phyloP scores from a whole-genome alignment of 1,140 invertebrate species.

The Drosophila aff. region DNA sequence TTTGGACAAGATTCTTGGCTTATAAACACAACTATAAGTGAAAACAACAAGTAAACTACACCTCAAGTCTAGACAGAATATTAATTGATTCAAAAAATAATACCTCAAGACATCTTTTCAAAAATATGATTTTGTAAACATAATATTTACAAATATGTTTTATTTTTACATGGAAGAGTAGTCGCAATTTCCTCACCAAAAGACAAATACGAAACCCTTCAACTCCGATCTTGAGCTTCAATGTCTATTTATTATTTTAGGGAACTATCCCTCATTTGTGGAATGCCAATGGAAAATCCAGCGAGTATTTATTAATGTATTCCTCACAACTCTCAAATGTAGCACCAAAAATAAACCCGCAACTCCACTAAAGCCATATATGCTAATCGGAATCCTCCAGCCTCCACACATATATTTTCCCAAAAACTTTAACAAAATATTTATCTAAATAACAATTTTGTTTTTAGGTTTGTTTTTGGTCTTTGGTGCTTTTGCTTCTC shows the following conservation, averaged over 20 bases:
- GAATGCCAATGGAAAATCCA: constrained; percentile 9
- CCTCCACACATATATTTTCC: constrained; percentile 30
- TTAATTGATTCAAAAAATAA: not conserved
- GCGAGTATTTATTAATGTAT: constrained; percentile 19
- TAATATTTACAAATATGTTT: not conserved
- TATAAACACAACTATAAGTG: not conserved
- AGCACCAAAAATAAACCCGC: constrained; percentile 22
- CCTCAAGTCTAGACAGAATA: not conserved
- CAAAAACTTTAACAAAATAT: constrained; percentile 55
- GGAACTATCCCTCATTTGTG: constrained; percentile 2
- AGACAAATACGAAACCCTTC: not conserved
- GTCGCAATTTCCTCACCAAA: too few species aligned
- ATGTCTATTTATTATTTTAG: constrained; percentile 21
- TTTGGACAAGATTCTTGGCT: not conserved
- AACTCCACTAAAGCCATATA: constrained; percentile 28
- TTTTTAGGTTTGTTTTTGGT: constrained; percentile 8
- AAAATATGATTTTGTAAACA: not conserved
- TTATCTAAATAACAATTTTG: constrained; percentile 54
- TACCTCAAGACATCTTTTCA: not conserved
- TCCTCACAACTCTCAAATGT: constrained; percentile 33
- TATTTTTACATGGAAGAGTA: not conserved
- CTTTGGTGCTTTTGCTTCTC: constrained; percentile 53
- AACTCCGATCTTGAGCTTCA: constrained; percentile 8
- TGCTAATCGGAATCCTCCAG: constrained; percentile 52
- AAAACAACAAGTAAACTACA: not conserved